These are phyloP conservation scores for Ctenoplectra terminalis DNA, from an alignment of 1,140 invertebrate genomes.

Conservation along the genomic window DNA sequence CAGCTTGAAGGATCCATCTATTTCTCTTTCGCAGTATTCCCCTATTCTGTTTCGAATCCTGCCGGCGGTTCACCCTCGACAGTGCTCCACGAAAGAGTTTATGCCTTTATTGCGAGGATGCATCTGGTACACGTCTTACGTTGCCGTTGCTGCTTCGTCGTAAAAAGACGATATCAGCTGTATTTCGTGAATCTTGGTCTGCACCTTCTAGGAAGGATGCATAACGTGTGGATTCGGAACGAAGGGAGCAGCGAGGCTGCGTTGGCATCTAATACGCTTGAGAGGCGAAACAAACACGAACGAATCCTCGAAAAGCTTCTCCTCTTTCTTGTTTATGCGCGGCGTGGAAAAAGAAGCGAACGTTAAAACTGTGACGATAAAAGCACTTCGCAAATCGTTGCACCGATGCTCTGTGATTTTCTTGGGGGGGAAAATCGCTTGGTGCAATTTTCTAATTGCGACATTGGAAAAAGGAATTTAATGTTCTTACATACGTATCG, in stretches of 20 bases:
- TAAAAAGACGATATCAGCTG: slow-evolving; percentile 63
- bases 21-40: slow-evolving; percentile 59
- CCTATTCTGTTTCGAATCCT: slow-evolving; percentile 41
- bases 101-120: slow-evolving; percentile 76
- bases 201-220: slow-evolving; percentile 33
- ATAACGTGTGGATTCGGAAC: slow-evolving; percentile 2
- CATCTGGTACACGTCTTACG: slow-evolving; percentile 32
- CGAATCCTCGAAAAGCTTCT: background rate
- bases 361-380: slow-evolving; percentile 5
- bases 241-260: background rate
- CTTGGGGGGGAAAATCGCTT: background rate
- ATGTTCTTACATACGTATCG: background rate
- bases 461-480: background rate
- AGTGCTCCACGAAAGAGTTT: slow-evolving; percentile 73
- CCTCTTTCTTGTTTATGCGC: background rate
- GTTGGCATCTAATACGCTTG: background rate
- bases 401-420: background rate
- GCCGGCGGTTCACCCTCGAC: slow-evolving; percentile 56
- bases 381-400: slow-evolving; percentile 10
- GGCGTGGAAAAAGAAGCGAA: background rate
- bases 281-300: background rate
- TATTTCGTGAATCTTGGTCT: slow-evolving; percentile 43
- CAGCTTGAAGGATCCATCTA: slow-evolving; percentile 73
- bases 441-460: background rate
- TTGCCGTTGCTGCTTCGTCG: slow-evolving; percentile 10